Percentiles rank a stretch among this genome's conserved stretches.
These are phyloP conservation scores for Scolopax rusticola DNA, from an alignment of 2,797 vertebrate genomes.

Conservation along the genomic window DNA sequence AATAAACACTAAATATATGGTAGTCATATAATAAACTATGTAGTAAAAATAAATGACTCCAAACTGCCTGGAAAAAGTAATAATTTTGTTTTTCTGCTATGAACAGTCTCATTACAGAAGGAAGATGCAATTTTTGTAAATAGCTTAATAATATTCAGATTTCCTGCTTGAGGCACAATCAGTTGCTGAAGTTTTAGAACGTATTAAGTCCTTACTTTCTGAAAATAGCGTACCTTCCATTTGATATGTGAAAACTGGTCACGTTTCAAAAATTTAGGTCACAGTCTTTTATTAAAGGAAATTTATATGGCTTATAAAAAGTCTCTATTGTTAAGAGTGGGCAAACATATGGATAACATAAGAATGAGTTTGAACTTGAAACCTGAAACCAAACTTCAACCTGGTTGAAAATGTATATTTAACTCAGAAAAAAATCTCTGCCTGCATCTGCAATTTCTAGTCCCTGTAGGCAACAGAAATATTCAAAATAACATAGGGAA, in stretches of 20 bases:
- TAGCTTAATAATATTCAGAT: background rate
- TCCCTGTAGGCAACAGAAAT: background rate
- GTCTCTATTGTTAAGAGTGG: background rate
- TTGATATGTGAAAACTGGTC: background rate
- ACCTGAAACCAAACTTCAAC: conserved; percentile 13
- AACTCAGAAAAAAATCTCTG: background rate
- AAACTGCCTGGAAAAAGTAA: background rate
- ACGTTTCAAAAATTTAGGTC: background rate
- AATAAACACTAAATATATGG: background rate
- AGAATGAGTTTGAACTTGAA: conserved; percentile 18
- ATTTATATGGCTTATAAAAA: background rate
- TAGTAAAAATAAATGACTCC: background rate
- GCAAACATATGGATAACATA: conserved; percentile 42
- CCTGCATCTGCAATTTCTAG: conserved; percentile 20
- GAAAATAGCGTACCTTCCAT: background rate
- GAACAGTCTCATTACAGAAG: background rate
- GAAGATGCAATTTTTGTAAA: background rate
- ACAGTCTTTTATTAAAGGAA: background rate
- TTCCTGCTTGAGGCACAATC: background rate
- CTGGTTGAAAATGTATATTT: conserved; percentile 39
- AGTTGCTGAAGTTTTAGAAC: background rate
- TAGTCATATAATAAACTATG: background rate
- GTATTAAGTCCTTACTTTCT: background rate
- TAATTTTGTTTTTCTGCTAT: background rate
- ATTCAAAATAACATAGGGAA: conserved; percentile 10